Conservation (phyloP, 2,888 invertebrate genomes). For the Gymnoscelis rufifasciata region DNA sequence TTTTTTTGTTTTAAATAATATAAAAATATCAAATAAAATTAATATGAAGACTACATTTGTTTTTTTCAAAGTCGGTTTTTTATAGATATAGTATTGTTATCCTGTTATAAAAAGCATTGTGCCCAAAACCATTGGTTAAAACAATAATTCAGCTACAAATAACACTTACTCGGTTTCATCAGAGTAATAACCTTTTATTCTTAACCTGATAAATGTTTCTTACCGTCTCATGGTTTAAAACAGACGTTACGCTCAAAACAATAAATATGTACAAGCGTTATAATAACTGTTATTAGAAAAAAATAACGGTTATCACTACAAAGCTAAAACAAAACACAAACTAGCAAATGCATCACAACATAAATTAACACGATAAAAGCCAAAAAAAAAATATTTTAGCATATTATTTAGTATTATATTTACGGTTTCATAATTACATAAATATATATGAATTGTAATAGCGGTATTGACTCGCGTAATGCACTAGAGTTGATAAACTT, state of each 20-base stretch:
- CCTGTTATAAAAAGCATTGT: not conserved
- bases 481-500: no score
- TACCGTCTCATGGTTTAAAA: not conserved
- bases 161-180: not conserved
- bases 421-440: no score
- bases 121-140: not conserved
- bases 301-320: slow-evolving; percentile 10
- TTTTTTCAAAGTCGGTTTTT: not conserved
- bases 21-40: no score
- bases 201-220: not conserved
- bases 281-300: not conserved
- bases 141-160: not conserved
- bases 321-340: slow-evolving; percentile 22
- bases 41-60: no score
- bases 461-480: no score
- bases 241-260: not conserved
- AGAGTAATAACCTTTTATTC: not conserved
- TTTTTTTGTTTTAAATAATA: not conserved
- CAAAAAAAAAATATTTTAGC: no score
- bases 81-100: not conserved
- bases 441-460: no score
- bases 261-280: not conserved
- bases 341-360: slow-evolving; percentile 28
- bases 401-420: no score
- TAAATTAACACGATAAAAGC: slow-evolving; percentile 17